Percentiles rank a stretch among this genome's conserved stretches.
These are phyloP conservation scores for Eublepharis macularius DNA, from an alignment of 2,113 vertebrate genomes.

Conservation along the genomic window DNA sequence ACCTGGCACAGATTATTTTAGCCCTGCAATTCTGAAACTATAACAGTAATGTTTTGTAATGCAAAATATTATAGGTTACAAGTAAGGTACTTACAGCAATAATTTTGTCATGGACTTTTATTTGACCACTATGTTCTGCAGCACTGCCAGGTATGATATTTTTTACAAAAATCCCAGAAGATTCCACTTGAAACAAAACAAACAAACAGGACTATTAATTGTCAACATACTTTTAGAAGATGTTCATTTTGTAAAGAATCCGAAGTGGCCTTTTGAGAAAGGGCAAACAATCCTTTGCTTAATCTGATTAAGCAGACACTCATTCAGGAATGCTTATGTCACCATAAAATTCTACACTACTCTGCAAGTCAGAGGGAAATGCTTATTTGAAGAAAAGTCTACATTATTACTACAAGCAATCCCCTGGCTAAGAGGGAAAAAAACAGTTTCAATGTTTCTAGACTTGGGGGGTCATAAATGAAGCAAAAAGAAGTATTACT, in stretches of 20 bases:
- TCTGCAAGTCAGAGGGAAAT: too few species aligned
- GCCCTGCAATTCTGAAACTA: slow-evolving; percentile 6
- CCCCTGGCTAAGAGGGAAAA: too few species aligned
- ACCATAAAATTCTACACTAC: background rate
- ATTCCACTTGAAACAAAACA: slow-evolving; percentile 66
- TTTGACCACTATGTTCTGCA: slow-evolving; percentile 84
- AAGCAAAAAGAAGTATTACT: too few species aligned
- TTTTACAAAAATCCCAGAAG: slow-evolving; percentile 87
- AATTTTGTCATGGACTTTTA: slow-evolving; percentile 84
- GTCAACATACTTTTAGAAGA: background rate
- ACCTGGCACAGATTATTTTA: slow-evolving; percentile 3
- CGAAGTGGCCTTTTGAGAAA: background rate
- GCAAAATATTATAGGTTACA: background rate
- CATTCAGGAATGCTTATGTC: background rate
- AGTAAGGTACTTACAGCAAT: slow-evolving; percentile 80
- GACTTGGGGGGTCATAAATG: too few species aligned
- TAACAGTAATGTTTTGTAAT: background rate
- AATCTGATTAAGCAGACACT: background rate
- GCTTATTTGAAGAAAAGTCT: background rate
- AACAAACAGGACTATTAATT: slow-evolving; percentile 20
- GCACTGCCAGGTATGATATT: slow-evolving; percentile 85
- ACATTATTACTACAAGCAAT: background rate
- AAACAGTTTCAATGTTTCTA: too few species aligned
- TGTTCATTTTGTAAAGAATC: background rate
- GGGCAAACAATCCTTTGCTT: background rate